Evolutionary conservation across 2,113 vertebrate species (phyloP).

Genomic region (Nannospalax galili): DNA sequence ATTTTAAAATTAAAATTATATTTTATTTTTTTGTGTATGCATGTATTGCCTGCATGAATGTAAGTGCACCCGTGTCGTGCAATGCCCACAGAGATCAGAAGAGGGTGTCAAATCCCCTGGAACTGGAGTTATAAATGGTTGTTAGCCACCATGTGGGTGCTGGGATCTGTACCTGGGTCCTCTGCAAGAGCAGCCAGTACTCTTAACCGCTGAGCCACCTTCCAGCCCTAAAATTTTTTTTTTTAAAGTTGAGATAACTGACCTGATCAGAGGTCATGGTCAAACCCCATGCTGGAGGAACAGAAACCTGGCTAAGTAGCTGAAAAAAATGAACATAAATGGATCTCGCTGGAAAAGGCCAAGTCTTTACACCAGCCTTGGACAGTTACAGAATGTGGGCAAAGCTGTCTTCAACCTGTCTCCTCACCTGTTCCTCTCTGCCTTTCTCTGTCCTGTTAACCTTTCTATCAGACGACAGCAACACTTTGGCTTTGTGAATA

Average conservation of each 20-base stretch:
- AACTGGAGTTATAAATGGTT: too few relatives aligned
- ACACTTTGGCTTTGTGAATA: background rate
- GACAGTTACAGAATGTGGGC: background rate
- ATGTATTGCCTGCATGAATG: too few relatives aligned
- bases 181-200: too few relatives aligned
- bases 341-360: background rate
- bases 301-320: background rate
- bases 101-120: too few relatives aligned
- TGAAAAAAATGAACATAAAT: background rate
- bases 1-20: background rate
- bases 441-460: fast-evolving
- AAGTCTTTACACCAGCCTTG: background rate
- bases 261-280: background rate
- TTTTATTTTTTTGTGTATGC: too few relatives aligned
- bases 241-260: background rate
- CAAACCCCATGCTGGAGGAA: background rate
- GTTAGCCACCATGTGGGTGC: too few relatives aligned
- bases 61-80: too few relatives aligned
- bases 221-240: too few relatives aligned
- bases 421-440: background rate
- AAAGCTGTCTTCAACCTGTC: background rate
- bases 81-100: too few relatives aligned
- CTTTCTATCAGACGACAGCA: fast-evolving
- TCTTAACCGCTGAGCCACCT: too few relatives aligned
- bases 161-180: too few relatives aligned